Percentiles rank a stretch among this genome's conserved stretches.
These are phyloP conservation scores for Caenorhabditis japonica DNA, from an alignment of 2,888 invertebrate genomes.

Conservation along the genomic window DNA sequence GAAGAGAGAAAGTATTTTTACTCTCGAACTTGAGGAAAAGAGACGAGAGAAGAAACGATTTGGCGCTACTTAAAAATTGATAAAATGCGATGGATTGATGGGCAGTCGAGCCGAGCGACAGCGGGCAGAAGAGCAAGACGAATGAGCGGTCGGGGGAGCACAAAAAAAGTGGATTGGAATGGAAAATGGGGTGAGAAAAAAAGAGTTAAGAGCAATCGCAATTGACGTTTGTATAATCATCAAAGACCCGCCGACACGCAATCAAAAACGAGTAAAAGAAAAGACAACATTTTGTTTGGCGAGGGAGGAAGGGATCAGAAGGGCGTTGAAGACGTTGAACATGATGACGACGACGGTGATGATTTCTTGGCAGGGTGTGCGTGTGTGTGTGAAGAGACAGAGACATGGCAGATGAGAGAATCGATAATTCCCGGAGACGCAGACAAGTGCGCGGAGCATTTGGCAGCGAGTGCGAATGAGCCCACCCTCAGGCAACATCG, in stretches of 20 bases:
- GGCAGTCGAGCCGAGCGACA: conserved; percentile 12
- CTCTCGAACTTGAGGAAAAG: conserved; percentile 3
- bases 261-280: neutral
- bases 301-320: neutral
- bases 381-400: neutral
- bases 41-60: neutral
- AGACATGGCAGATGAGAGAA: conserved; percentile 11
- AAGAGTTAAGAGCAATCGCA: conserved; percentile 17
- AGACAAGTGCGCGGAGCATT: conserved; percentile 17
- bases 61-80: conserved; percentile 45
- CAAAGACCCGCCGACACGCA: conserved; percentile 10
- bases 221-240: conserved; percentile 2
- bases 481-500: conserved; percentile 7
- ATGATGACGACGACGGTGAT: neutral
- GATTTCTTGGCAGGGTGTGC: conserved; percentile 1
- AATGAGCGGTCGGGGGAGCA: conserved; percentile 36
- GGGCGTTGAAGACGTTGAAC: neutral
- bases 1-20: conserved; percentile 13
- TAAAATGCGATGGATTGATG: conserved; percentile 51
- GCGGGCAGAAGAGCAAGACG: conserved; percentile 26
- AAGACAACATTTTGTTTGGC: neutral
- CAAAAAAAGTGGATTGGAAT: conserved; percentile 3
- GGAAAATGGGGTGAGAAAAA: neutral
- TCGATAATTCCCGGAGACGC: conserved; percentile 33
- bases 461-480: conserved; percentile 19